Evolutionary conservation across 2,113 vertebrate species (phyloP), one percentile per base, ranked within the genome.

Genomic region (Ochotona princeps): DNA sequence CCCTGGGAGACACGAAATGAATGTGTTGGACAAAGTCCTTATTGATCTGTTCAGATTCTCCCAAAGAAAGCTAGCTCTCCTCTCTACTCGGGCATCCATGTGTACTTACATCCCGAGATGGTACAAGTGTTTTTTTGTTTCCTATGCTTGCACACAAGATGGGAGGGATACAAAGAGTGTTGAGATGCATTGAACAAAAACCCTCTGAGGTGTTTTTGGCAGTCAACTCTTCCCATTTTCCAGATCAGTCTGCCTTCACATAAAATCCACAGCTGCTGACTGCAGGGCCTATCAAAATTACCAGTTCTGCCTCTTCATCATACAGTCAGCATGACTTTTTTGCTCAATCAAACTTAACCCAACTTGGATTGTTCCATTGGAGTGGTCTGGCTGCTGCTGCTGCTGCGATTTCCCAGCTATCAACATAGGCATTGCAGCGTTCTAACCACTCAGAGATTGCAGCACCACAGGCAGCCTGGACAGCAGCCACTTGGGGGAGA

Each of bases 401-500:
- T 30, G 25, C 91, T 94, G 83, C 11, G 85, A 92, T 96, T 92
- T 96, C 95, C 25, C 89, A 96, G 95, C 84, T 91, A 94, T 96
- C 97, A 95, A 94, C 96, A 96, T 49, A 94, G 94, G 83, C 91
- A 97, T 95, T 93, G 92, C 86, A 93, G 72, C 0, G 1, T 81
- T 91, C 89, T 73, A 96, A 60, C 83, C 91, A 96, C 95, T 95
- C 73, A 25, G 89, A 94, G 91, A 69, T 87, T 88, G 70, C 86
- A 89, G 86, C 91, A 78, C 61, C 94, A 91, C 69, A 96, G 89
- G 18, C 91, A 44, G 88, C 94, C 89, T 97, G 95, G 95, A 97
- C 11, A 1, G 80, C 91, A 79, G 95, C 96, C 96, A 96, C 97
- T 96, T 93, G 76, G 82, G 92, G 86, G 89, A 94, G 87, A 91